Base-by-base conservation (phyloP, 2,113 vertebrate species). In the Scatophagus argus region DNA sequence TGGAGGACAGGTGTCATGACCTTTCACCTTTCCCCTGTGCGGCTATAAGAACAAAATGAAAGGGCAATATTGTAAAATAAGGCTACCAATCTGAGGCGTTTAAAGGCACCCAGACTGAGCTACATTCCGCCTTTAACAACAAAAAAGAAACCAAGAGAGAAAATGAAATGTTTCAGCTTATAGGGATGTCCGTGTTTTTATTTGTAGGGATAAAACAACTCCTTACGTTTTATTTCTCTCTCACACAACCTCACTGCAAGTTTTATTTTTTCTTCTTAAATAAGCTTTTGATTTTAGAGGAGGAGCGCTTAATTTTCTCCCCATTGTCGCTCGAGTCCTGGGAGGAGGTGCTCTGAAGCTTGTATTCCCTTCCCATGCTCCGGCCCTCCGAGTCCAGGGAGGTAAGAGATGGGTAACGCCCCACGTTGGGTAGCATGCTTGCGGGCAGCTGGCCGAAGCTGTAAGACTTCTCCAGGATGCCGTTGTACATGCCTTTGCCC, bases 391-490 rank as follows among this genome's bases (percentile, higher is more conserved):
- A 96, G 92, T 95, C 93, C 29, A 97, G 89, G 12, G 96, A 97
- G 81, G 96, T 96, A 61, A 96, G 95, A 0, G 97, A 96, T 7
- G 96, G 95, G 89, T 97, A 93, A 4, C 96, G 96, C 62, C 96
- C 95, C 60, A 96, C 97, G 17, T 95, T 92, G 75, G 95, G 86
- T 68, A 90, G 78, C 92, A 91, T 91, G 93, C 86, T 94, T 14
- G 95, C 89, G 1, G 96, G 96, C 86, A 99, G 95, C 89, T 98
- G 97, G 89, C 97, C 95, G 92, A 97, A 96, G 94, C 98, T 99
- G 93, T 96, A 98, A 49, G 97, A 99, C 87, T 99, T 99, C 94
- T 99, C 98, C 95, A 99, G 88, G 86, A 98, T 95, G 91, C 98
- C 98, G 32, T 99, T 99, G 93, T 98, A 97, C 79, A 96, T 87